A percentile compares a stretch with the other conserved stretches of the same genome.
Conservation (phyloP, 2,113 vertebrate species). For the Hystrix cristata region DNA sequence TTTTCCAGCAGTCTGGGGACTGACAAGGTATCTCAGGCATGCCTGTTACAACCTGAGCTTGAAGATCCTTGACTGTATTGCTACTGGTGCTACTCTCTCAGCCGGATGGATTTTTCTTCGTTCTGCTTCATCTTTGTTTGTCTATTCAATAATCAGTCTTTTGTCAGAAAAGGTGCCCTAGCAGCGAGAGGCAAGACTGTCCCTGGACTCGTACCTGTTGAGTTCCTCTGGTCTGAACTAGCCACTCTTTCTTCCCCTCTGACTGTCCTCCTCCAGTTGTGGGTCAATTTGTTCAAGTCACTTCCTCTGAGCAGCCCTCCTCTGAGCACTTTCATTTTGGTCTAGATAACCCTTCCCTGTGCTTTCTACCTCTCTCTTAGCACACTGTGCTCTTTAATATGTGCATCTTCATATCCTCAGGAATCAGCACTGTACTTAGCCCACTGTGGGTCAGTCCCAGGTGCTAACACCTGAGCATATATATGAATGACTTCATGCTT, state of each 20-base stretch:
- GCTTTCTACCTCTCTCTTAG: neutral
- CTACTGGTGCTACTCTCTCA: neutral
- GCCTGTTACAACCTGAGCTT: neutral
- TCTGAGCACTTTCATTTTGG: neutral
- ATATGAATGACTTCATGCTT: neutral
- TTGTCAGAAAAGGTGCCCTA: neutral
- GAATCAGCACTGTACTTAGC: neutral
- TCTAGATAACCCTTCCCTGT: neutral
- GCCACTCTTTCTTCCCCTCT: neutral
- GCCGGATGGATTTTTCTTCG: neutral
- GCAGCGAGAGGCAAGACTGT: neutral
- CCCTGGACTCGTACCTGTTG: neutral
- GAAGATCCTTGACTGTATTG: neutral
- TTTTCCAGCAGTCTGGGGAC: slow-evolving; percentile 65
- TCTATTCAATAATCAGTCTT: slow-evolving; percentile 28
- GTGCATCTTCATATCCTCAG: neutral
- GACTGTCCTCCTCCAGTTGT: neutral
- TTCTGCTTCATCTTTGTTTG: slow-evolving; percentile 8
- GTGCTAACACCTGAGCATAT: neutral
- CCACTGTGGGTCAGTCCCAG: neutral
- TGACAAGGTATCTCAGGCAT: neutral
- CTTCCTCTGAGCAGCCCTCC: neutral
- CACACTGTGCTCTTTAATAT: neutral
- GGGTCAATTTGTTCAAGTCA: neutral
- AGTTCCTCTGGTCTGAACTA: neutral